Conservation (phyloP, 2,113 vertebrate species). For the Cyanistes caeruleus region DNA sequence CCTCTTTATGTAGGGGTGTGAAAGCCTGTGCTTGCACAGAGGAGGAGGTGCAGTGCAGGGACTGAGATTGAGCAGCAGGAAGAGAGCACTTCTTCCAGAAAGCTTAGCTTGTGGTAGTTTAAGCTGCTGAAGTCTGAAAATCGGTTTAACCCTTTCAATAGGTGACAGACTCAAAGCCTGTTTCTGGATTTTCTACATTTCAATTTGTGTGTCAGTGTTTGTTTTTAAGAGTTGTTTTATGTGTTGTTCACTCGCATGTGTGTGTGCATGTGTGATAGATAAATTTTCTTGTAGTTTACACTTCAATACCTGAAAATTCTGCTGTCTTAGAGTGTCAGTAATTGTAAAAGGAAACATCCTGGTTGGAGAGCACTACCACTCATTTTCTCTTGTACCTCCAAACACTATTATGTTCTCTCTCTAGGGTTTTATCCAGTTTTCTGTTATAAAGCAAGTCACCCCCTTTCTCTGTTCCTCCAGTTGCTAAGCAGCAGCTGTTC, state of each 20-base stretch:
- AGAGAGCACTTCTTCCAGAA: neutral
- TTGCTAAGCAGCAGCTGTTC: slow-evolving; percentile 70
- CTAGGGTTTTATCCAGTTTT: neutral
- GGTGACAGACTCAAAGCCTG: neutral
- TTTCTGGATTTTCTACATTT: neutral
- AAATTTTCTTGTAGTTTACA: neutral
- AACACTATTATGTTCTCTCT: neutral
- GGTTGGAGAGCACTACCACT: neutral
- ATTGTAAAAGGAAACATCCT: neutral
- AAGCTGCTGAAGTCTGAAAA: neutral
- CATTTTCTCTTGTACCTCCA: neutral
- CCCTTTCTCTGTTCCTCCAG: slow-evolving; percentile 39
- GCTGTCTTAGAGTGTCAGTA: neutral
- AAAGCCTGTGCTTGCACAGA: neutral
- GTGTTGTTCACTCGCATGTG: neutral
- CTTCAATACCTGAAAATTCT: neutral
- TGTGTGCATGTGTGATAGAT: neutral
- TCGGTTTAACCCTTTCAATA: neutral
- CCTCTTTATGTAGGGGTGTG: neutral
- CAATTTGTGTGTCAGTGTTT: neutral
- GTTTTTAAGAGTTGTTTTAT: neutral
- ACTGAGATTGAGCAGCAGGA: neutral
- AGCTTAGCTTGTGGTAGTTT: neutral
- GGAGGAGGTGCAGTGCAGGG: neutral
- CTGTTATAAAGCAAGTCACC: slow-evolving; percentile 34